Conservation (phyloP, 2,888 invertebrate genomes). For the Smittia aterrima region DNA sequence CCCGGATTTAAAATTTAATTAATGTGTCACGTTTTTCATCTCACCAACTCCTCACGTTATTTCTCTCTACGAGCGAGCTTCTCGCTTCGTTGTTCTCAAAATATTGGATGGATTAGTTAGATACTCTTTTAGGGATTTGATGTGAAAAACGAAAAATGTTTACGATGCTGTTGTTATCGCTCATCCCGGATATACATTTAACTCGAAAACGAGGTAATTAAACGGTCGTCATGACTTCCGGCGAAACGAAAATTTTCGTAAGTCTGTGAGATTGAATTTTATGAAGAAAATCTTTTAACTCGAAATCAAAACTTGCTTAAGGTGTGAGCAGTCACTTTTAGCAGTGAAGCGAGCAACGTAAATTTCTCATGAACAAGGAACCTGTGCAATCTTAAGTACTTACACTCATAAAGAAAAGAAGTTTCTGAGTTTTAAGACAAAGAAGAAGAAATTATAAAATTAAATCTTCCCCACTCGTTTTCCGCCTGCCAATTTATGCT, state of each 20-base stretch:
- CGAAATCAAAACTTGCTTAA: background rate
- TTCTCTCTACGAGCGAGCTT: too few relatives aligned
- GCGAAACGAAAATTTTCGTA: background rate
- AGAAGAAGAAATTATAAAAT: background rate
- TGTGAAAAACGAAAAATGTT: background rate
- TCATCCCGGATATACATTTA: background rate
- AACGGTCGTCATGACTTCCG: background rate
- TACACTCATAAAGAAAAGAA: background rate
- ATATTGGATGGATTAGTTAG: background rate
- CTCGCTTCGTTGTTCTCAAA: too few relatives aligned
- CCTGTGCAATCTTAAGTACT: background rate
- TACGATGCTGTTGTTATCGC: background rate
- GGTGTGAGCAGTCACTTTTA: background rate
- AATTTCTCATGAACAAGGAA: background rate
- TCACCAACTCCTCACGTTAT: too few relatives aligned
- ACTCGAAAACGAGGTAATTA: background rate
- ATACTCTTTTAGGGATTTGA: background rate
- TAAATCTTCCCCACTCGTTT: background rate
- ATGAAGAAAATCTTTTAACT: background rate
- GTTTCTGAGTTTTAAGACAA: background rate
- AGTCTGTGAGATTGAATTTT: background rate
- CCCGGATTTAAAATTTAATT: background rate
- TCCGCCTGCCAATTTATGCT: conserved; percentile 7
- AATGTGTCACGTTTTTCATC: conserved; percentile 1
- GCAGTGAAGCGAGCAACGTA: background rate